Conservation (phyloP, 1,140 invertebrate genomes). For the Diorhabda elongata region DNA sequence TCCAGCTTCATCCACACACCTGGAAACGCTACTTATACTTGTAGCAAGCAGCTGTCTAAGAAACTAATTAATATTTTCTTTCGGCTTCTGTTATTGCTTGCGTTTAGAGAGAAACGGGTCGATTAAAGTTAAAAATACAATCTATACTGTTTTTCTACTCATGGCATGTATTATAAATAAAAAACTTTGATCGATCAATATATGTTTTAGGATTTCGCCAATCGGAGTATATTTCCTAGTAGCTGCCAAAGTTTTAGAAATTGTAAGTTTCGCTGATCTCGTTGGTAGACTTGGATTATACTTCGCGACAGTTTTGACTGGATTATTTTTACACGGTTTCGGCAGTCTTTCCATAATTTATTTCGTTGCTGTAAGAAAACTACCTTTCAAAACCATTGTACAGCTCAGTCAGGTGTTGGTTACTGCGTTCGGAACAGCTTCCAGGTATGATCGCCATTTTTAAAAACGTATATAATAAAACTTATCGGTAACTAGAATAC, state of each 20-base stretch:
- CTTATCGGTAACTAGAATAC: no score
- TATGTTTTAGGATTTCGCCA: constrained; percentile 75
- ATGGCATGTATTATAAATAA: no score
- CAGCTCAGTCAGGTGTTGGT: constrained; percentile 84
- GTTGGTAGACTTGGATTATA: constrained; percentile 86
- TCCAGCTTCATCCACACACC: no score
- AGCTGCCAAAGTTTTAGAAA: constrained; percentile 83
- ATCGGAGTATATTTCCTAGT: constrained; percentile 89
- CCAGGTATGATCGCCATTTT: constrained; percentile 59
- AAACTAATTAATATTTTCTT: no score
- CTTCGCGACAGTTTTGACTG: constrained; percentile 84
- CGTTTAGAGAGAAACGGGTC: no score
- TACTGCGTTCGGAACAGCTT: constrained; percentile 89
- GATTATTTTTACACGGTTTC: constrained; percentile 85
- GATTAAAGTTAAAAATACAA: no score
- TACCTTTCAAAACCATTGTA: constrained; percentile 77
- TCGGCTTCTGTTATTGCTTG: no score
- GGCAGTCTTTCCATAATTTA: constrained; percentile 81
- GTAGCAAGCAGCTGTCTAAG: no score
- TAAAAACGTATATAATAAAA: no score
- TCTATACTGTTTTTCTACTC: no score
- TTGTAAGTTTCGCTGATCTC: constrained; percentile 74
- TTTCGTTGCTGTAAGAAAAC: constrained; percentile 68
- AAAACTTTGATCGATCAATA: not conserved
- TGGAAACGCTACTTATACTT: no score